Conservation (phyloP, 2,113 vertebrate species). For the Brachypodius melanocephalos region DNA sequence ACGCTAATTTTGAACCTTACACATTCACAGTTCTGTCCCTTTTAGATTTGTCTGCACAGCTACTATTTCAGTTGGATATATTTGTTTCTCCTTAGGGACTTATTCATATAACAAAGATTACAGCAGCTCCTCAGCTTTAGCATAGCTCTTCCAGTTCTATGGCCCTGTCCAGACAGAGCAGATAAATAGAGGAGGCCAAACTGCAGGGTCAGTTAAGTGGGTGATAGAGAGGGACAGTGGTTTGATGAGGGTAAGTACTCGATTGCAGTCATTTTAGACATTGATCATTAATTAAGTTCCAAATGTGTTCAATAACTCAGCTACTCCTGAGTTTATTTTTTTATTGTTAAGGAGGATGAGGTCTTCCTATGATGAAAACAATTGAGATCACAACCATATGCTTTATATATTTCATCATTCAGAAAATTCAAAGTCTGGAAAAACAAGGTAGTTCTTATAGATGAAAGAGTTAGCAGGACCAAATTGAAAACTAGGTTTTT, state of each 20-base stretch:
- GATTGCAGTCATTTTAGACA: constrained; percentile 27
- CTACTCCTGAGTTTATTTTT: constrained; percentile 26
- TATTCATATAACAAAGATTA: constrained; percentile 49
- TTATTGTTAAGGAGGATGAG: constrained; percentile 6
- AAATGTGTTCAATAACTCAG: constrained; percentile 54
- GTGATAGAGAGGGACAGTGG: constrained; percentile 47
- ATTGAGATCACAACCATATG: background rate
- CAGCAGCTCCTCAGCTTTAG: constrained; percentile 35
- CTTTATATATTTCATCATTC: background rate
- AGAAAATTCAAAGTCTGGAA: constrained; percentile 1
- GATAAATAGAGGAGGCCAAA: constrained; percentile 60
- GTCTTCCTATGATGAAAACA: background rate
- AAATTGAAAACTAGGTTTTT: background rate
- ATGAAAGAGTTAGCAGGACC: background rate
- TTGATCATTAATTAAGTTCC: constrained; percentile 55
- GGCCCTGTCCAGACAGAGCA: constrained; percentile 59
- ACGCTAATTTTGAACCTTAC: background rate
- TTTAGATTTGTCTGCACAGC: background rate
- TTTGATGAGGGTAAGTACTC: constrained; percentile 47
- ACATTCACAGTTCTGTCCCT: background rate
- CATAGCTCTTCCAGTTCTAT: constrained; percentile 56
- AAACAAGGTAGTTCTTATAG: background rate
- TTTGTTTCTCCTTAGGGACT: constrained; percentile 63
- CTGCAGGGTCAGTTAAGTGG: constrained; percentile 42
- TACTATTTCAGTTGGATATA: constrained; percentile 1